Conservation (phyloP, 1,140 invertebrate species). For the Aphis craccivora region DNA sequence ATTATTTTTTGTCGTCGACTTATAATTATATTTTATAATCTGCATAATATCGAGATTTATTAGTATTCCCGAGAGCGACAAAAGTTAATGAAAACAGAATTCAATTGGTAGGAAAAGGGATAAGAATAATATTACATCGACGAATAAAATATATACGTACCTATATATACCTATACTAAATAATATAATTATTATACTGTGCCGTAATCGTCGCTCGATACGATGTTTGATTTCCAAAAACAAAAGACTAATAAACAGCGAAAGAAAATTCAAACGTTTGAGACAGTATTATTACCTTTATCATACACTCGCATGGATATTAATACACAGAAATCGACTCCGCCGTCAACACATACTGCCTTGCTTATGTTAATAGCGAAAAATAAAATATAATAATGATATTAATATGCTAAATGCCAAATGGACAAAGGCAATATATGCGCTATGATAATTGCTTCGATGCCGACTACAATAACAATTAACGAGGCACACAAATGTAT, state of each 20-base stretch:
- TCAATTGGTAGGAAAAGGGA: conserved; percentile 20
- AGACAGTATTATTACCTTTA: not conserved
- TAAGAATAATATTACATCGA: not conserved
- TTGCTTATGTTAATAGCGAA: too few relatives aligned
- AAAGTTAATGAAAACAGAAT: conserved; percentile 33
- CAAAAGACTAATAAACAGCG: not conserved
- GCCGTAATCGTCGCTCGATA: not conserved
- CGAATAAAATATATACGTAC: not conserved
- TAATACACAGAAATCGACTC: not conserved
- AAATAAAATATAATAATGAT: too few relatives aligned
- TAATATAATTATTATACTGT: not conserved
- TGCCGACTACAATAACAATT: too few relatives aligned
- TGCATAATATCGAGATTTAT: conserved; percentile 35
- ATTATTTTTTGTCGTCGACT: conserved; percentile 22
- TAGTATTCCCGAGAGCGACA: conserved; percentile 6
- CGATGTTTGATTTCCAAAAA: not conserved
- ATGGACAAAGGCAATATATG: too few relatives aligned
- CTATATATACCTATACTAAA: not conserved
- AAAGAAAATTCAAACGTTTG: not conserved
- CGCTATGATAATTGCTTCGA: too few relatives aligned
- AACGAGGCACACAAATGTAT: too few relatives aligned
- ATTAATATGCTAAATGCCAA: too few relatives aligned
- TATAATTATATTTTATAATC: conserved; percentile 41
- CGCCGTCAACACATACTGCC: too few relatives aligned
- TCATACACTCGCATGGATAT: not conserved